Evolutionary conservation across 2,797 vertebrate species (phyloP), one percentile per base, ranked within the genome.

Genomic region (Melanotaenia maccullochi): DNA sequence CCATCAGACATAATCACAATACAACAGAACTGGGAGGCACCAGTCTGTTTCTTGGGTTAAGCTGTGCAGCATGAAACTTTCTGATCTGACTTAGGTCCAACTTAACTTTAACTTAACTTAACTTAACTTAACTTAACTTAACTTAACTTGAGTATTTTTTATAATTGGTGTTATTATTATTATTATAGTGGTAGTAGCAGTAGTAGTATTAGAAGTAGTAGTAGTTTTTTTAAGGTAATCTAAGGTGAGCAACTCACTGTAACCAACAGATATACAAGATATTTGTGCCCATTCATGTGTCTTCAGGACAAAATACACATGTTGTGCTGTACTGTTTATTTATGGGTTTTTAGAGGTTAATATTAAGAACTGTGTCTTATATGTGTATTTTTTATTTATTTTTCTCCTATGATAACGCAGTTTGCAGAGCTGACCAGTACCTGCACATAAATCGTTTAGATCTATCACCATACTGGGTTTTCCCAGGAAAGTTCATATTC

Each of bases 11-110:
- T 30, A 58, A 51, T 64, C 76, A 87, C 66, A 60, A 32, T 57
- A 75, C 73, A 71, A 69, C 74, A 72, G 54, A 85, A 90, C 68
- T 75, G 38, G 60, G 68, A 80, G 63, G 62, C 85, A 70, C 73
- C 51, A 77, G 81, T 70, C 75, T 83, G 79, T 81, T 82, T 79
- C 81, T 74, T 73, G 66, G 79, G 74, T 76, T 67, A 59, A 72
- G 73, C 62, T 33, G 57, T 59, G 67, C 55, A 64, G 56, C 72
- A 40, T 40, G 38, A 40, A 38, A 40, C 38, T 40, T 4, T 14
- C 13, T 4, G 13, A 40, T 40, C 7, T 49, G 2, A 8, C 8
- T 49, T 47, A 47, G 5, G 7, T 44, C 25, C 5, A 32, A 32
- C 30, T 32, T 32, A 32, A 32, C 30, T 32, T 5, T 3, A 30